Percentiles rank a stretch among this genome's conserved stretches.
phyloP scores from a whole-genome alignment of 2,888 invertebrate species.

The Didymodactylos carnosus region DNA sequence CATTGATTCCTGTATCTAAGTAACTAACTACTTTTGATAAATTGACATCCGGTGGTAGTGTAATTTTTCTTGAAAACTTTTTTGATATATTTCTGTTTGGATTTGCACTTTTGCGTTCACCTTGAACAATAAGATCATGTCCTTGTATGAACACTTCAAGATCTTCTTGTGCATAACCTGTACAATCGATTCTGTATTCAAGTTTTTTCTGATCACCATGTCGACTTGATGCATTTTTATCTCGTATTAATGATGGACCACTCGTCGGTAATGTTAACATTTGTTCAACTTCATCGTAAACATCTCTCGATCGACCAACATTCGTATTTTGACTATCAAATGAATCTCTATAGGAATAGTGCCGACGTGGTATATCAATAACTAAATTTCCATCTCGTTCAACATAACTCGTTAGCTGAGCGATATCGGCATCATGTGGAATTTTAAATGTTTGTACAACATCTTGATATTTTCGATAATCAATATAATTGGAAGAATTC shows the following conservation, averaged over 20 bases:
- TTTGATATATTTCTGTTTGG: background rate
- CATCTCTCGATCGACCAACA: background rate
- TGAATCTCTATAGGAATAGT: background rate
- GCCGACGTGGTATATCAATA: background rate
- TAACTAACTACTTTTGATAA: background rate
- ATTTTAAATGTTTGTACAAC: background rate
- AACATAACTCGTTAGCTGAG: background rate
- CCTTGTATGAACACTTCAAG: background rate
- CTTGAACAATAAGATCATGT: background rate
- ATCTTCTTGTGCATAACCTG: background rate
- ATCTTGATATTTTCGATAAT: background rate
- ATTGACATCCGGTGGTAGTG: background rate
- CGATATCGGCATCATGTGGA: background rate
- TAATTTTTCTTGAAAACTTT: background rate
- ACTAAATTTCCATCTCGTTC: background rate
- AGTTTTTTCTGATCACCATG: background rate
- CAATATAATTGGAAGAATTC: background rate
- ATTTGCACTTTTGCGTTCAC: background rate
- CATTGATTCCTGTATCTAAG: background rate
- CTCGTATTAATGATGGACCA: background rate
- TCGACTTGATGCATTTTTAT: background rate
- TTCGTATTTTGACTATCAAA: background rate
- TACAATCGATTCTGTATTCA: background rate
- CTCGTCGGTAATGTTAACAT: background rate
- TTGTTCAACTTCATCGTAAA: background rate